These are phyloP conservation scores for Dromiciops gliroides DNA, from an alignment of 2,113 vertebrate genomes.

Conservation along the genomic window DNA sequence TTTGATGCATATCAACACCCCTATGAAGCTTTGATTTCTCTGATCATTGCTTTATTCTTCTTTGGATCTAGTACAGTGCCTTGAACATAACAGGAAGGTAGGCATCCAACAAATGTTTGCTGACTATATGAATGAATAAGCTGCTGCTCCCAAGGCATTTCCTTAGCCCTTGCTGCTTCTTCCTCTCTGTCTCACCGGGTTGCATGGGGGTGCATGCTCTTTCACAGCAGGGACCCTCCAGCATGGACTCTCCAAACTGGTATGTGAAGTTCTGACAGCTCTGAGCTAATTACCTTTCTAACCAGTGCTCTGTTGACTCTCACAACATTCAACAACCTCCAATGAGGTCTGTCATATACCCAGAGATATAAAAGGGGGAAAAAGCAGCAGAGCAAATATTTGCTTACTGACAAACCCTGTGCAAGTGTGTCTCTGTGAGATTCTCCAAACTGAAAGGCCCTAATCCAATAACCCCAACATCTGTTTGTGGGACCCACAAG, in stretches of 20 bases:
- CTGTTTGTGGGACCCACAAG: slow-evolving; percentile 55
- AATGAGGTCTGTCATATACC: slow-evolving; percentile 65
- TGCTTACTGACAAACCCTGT: slow-evolving; percentile 58
- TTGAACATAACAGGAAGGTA: neutral
- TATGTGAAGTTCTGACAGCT: slow-evolving; percentile 72
- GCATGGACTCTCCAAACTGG: slow-evolving; percentile 60
- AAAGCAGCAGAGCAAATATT: slow-evolving; percentile 75
- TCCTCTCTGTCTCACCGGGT: neutral
- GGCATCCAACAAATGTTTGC: neutral
- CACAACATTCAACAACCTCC: slow-evolving; percentile 64
- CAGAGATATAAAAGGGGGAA: slow-evolving; percentile 62
- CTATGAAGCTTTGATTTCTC: neutral
- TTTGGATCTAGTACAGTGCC: neutral
- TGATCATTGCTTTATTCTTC: neutral
- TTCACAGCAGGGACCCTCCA: neutral
- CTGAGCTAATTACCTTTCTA: slow-evolving; percentile 72
- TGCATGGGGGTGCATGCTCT: neutral
- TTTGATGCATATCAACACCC: neutral
- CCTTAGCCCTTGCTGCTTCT: neutral
- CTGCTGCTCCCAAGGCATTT: neutral
- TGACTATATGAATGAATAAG: neutral
- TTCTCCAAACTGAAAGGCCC: slow-evolving; percentile 39
- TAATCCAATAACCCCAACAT: slow-evolving; percentile 59
- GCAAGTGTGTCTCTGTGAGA: slow-evolving; percentile 57
- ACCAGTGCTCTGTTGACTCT: slow-evolving; percentile 69